Percentiles rank a stretch among this genome's conserved stretches.
phyloP scores from a whole-genome alignment of 2,888 invertebrate species.

The Philopedon plagiatum region DNA sequence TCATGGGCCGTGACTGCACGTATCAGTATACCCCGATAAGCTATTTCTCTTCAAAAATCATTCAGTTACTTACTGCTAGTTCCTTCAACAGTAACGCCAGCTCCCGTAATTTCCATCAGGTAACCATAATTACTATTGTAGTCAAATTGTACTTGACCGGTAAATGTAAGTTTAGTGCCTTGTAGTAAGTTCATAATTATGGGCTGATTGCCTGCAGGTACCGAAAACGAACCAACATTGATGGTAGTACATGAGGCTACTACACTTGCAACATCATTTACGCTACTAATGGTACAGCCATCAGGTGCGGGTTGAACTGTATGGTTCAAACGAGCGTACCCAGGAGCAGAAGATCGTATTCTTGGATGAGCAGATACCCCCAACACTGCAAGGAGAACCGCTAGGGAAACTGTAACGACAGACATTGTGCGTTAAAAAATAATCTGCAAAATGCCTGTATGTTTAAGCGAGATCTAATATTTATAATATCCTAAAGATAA shows the following conservation, averaged over 20 bases:
- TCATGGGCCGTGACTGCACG: too few relatives aligned
- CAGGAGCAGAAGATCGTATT: not conserved
- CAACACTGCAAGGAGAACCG: not conserved
- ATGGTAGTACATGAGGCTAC: constrained; percentile 25
- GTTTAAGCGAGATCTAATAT: not conserved
- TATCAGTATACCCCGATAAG: too few relatives aligned
- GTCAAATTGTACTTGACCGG: constrained; percentile 16
- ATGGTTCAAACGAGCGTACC: constrained; percentile 25
- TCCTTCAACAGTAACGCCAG: constrained; percentile 22
- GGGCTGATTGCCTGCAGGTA: constrained; percentile 22
- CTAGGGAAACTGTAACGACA: not conserved
- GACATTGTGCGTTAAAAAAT: not conserved
- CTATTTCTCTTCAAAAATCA: too few relatives aligned
- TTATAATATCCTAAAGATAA: not conserved
- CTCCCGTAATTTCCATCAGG: constrained; percentile 37
- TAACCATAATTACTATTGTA: constrained; percentile 19
- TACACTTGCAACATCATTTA: constrained; percentile 23
- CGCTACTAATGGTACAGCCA: constrained; percentile 21
- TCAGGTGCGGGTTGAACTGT: constrained; percentile 12
- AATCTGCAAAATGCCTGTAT: not conserved
- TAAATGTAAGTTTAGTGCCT: constrained; percentile 34
- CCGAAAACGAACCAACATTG: constrained; percentile 7
- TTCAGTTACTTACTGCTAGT: constrained; percentile 36
- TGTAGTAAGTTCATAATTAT: constrained; percentile 29
- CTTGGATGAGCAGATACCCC: not conserved